Conservation (phyloP, 2,888 invertebrate species). For the Eremobia ochroleuca region DNA sequence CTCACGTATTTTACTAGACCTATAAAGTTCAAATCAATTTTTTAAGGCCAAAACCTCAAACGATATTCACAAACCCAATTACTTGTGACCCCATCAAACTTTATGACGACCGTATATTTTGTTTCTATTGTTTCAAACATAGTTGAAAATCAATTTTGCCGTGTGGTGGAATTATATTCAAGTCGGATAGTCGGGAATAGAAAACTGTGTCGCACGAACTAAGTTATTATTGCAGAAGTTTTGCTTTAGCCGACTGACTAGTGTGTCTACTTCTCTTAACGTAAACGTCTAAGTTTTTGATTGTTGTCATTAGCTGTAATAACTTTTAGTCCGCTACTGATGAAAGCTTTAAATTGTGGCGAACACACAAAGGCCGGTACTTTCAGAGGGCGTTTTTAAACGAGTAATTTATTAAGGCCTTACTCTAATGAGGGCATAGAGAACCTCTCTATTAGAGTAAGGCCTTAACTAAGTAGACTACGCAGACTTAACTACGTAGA, state of each 20-base stretch:
- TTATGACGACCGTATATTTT: conserved; percentile 39
- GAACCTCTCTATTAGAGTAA: too few relatives aligned
- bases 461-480: too few relatives aligned
- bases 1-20: conserved; percentile 1
- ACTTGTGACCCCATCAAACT: conserved; percentile 52
- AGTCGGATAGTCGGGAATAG: conserved; percentile 40
- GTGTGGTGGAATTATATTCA: conserved; percentile 45
- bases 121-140: conserved; percentile 51
- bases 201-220: conserved; percentile 53
- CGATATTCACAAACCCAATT: conserved; percentile 35
- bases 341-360: conserved; percentile 31
- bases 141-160: conserved; percentile 57
- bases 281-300: conserved; percentile 55
- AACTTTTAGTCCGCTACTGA: conserved; percentile 37
- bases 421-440: conserved; percentile 29
- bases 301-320: conserved; percentile 52
- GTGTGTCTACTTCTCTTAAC: conserved; percentile 27
- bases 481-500: too few relatives aligned
- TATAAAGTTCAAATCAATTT: conserved; percentile 39
- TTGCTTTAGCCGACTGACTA: conserved; percentile 9
- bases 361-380: conserved; percentile 36
- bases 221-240: conserved; percentile 58
- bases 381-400: conserved; percentile 25
- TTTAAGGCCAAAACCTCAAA: conserved; percentile 32
- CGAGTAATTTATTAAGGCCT: conserved; percentile 32